Conservation (phyloP, 2,113 vertebrate genomes). For the Scomber colias region DNA sequence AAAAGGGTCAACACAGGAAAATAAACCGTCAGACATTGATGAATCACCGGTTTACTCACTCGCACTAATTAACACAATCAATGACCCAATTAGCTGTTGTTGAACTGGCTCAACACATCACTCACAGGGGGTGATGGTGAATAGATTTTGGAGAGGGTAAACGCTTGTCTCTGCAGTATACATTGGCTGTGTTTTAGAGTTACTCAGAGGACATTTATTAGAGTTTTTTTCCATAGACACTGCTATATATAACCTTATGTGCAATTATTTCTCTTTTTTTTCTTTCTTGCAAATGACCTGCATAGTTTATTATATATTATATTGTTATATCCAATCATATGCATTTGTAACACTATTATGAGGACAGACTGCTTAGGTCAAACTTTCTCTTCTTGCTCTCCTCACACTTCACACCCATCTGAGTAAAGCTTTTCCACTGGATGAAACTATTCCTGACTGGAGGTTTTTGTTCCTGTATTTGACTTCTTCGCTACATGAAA, state of each 20-base stretch:
- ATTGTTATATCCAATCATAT: no score
- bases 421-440: not conserved
- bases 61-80: slow-evolving; percentile 18
- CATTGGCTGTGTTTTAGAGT: no score
- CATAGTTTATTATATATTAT: no score
- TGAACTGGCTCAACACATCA: not conserved
- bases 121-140: not conserved
- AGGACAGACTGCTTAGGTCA: no score
- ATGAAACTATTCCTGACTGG: not conserved
- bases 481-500: not conserved
- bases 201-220: no score
- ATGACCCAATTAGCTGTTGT: not conserved
- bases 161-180: no score
- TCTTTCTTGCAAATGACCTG: no score
- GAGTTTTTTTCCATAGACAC: no score
- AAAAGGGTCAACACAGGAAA: not conserved
- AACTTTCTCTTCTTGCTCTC: not conserved
- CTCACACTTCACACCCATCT: not conserved
- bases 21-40: not conserved
- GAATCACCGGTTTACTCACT: not conserved
- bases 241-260: no score
- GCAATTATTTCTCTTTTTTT: no score
- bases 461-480: slow-evolving; percentile 16
- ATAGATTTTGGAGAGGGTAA: not conserved
- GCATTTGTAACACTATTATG: no score